Evolutionary conservation across 2,888 invertebrate species (phyloP), one percentile per base, ranked within the genome.

Genomic region (Eremobia ochroleuca): DNA sequence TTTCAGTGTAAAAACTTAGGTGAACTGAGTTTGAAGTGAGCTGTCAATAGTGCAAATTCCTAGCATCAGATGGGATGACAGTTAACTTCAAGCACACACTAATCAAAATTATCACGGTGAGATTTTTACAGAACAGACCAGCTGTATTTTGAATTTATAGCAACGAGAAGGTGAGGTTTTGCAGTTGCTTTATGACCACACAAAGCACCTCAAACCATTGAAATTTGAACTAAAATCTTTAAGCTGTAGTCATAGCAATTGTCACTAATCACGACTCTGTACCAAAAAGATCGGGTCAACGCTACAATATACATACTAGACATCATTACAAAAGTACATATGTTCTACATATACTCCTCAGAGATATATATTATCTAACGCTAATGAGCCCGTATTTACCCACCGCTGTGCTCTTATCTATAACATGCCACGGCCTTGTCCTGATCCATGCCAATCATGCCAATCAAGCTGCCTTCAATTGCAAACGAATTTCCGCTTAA

Each of bases 371-470:
- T 64, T 67, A 77, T 86, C 15, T 64, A 59, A 25, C 52, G 71
- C 70, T 88, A 86, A 85, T 79, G 87, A 88, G 75, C 75, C 80
- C 79, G 70, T 82, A 87, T 88, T 86, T 87, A 76, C 82, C 76
- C 67, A 81, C 81, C 82, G 77, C 81, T 79, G 87, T 67, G 85
- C 65, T 72, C 66, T 86, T 84, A 84, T 86, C 84, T 71, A 37
- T 75, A 65, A 86, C 78, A 73, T 34, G 67, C 37, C 66, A 59
- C 71, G 68, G 61, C 69, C 75, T 82, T 67, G 71, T 68, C 80
- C 82, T 75, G 82, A 82, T 70, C 85, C 79, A 69, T 65, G 69
- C 84, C 87, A 79, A 88, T 86, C 71, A 86, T 69, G 66, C 67
- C 75, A 73, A 88, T 79, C 64, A 76, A 5, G 68, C n/a, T 64